Conservation (phyloP, 2,888 invertebrate genomes). For the Spodoptera littoralis region DNA sequence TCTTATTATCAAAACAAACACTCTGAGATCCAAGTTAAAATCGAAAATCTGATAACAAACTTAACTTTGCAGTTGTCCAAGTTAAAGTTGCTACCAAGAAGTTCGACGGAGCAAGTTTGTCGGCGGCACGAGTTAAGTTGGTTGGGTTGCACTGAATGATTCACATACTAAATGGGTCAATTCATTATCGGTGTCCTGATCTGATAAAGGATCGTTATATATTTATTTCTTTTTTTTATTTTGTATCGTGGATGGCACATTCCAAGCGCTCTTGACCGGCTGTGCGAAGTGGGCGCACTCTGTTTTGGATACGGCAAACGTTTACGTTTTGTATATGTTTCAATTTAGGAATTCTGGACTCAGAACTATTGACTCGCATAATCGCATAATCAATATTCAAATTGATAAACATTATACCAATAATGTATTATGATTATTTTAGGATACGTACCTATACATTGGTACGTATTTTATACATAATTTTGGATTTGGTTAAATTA, state of each 20-base stretch:
- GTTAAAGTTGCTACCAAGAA: not conserved
- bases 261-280: constrained; percentile 67
- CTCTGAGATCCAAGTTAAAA: constrained; percentile 49
- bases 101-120: constrained; percentile 21
- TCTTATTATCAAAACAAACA: constrained; percentile 68
- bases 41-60: constrained; percentile 51
- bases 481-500: no score
- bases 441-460: no score
- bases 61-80: constrained; percentile 29
- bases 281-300: constrained; percentile 44
- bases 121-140: constrained; percentile 53
- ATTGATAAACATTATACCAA: no score
- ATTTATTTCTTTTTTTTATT: constrained; percentile 71
- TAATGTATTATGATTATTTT: no score
- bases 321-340: not conserved
- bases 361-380: no score
- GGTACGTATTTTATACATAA: no score
- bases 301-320: constrained; percentile 61
- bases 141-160: constrained; percentile 74
- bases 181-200: constrained; percentile 83
- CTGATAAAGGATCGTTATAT: constrained; percentile 84
- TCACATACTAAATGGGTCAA: constrained; percentile 85
- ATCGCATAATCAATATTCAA: not conserved
- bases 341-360: not conserved
- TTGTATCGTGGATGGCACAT: constrained; percentile 75